Evolutionary conservation across 2,797 vertebrate species (phyloP), one percentile per base, ranked within the genome.

Genomic region (Jordanella pulchra): DNA sequence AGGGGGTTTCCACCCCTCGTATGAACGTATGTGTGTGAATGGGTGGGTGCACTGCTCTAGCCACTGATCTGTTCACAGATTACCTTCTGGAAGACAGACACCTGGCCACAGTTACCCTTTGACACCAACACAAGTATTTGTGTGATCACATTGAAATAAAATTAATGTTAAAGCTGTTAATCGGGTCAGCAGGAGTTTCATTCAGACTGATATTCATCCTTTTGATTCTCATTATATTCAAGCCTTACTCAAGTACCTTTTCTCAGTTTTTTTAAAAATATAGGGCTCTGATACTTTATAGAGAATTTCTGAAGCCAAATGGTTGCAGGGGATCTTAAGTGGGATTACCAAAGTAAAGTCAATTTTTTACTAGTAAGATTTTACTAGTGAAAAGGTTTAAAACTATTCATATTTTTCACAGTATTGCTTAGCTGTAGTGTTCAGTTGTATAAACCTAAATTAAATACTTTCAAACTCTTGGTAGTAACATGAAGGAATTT

Each of bases 61-160:
- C 69, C 83, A 82, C 67, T 78, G 83, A 89, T 89, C 85, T 77
- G 76, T 72, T 81, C 79, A 81, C 74, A 83, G 81, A 90, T 90
- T 81, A 80, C 80, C 83, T 78, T 79, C 79, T 77, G 58, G 74
- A 77, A 79, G 70, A 71, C 80, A 76, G 84, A 80, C 84, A 89
- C 82, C 82, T 80, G 70, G 84, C 73, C 63, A 47, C 73, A 79
- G 77, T 81, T 86, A 79, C 72, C 80, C 89, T 87, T 83, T 54
- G 42, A 89, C 90, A 91, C 86, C 75, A 79, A 76, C 71, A 76
- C 55, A 54, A 55, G 27, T 42, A 23, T 35, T 65, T 71, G 53
- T 56, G 61, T 50, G 53, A 71, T 64, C 68, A 66, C 61, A 42
- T 76, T 18, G 42, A 51, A 55, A 65, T 65, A 27, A 70, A 70